These are phyloP conservation scores for Sphenodon punctatus DNA, from an alignment of 2,797 vertebrate genomes.

Conservation along the genomic window DNA sequence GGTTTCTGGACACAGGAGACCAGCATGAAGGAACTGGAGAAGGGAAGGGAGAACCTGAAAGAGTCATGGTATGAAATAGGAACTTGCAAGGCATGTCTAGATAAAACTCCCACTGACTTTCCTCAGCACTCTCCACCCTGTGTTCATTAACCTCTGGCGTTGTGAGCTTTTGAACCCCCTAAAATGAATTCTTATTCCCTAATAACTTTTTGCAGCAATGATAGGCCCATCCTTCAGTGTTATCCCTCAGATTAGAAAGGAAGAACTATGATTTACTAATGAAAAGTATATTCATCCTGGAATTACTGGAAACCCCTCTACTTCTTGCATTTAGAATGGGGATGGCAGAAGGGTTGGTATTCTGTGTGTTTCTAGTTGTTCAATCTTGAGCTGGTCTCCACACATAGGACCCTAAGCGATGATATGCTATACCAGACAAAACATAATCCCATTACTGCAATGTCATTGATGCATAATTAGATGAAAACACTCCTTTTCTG, in stretches of 20 bases:
- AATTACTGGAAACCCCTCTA: too few species aligned
- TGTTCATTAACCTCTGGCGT: background rate
- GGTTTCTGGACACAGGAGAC: too few species aligned
- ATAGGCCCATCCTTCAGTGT: background rate
- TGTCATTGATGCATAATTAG: too few species aligned
- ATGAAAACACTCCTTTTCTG: background rate
- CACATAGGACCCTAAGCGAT: rapidly evolving
- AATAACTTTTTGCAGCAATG: background rate
- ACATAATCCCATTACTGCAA: too few species aligned
- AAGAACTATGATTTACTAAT: too few species aligned
- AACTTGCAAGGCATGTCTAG: background rate
- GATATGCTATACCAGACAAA: too few species aligned
- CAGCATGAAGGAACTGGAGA: background rate
- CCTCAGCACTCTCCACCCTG: rapidly evolving
- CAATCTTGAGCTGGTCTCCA: background rate
- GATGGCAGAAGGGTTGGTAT: too few species aligned
- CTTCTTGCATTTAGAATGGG: too few species aligned
- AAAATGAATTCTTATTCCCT: background rate
- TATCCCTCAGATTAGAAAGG: too few species aligned
- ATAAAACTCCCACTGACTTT: rapidly evolving
- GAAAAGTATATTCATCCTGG: background rate
- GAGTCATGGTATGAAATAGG: background rate
- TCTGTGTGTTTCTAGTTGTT: too few species aligned
- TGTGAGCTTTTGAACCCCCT: background rate
- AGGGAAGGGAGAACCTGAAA: background rate